phyloP scores from a whole-genome alignment of 1,140 invertebrate species.

The Leptinotarsa lineolata region DNA sequence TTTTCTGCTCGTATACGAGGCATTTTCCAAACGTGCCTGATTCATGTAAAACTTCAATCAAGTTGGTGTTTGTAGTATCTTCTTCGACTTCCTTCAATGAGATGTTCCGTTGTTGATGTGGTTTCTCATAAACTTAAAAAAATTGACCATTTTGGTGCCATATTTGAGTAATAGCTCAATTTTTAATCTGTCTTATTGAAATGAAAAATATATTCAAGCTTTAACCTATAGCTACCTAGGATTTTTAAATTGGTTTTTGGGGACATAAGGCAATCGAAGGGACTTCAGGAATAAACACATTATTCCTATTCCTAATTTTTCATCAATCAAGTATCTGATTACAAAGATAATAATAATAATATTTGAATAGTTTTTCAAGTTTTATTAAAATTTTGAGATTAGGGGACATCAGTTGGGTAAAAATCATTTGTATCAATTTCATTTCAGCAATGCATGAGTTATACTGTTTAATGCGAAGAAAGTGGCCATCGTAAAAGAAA shows the following conservation, averaged over 20 bases:
- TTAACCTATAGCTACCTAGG: slow-evolving; percentile 50
- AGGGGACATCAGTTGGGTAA: too few species aligned
- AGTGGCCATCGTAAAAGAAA: too few species aligned
- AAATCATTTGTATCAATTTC: too few species aligned
- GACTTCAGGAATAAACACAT: not conserved
- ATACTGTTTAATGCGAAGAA: too few species aligned
- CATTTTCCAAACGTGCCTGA: slow-evolving; percentile 1
- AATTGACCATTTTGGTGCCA: slow-evolving; percentile 56
- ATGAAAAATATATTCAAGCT: slow-evolving; percentile 51
- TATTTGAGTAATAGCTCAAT: slow-evolving; percentile 57
- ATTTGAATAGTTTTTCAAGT: too few species aligned
- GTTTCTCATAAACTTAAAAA: slow-evolving; percentile 42
- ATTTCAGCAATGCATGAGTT: too few species aligned
- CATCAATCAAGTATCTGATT: not conserved
- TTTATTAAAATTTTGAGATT: too few species aligned
- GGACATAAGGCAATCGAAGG: slow-evolving; percentile 20
- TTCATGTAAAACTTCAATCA: not conserved
- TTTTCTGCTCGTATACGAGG: not conserved
- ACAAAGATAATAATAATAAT: too few species aligned
- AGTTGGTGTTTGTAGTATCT: slow-evolving; percentile 35
- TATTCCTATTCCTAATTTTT: not conserved
- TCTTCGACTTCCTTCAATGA: slow-evolving; percentile 51
- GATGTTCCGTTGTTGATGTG: slow-evolving; percentile 54
- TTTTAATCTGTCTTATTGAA: slow-evolving; percentile 52
- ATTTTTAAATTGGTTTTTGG: slow-evolving; percentile 50